phyloP scores from a whole-genome alignment of 2,888 invertebrate species.

The Microctonus hyperodae region DNA sequence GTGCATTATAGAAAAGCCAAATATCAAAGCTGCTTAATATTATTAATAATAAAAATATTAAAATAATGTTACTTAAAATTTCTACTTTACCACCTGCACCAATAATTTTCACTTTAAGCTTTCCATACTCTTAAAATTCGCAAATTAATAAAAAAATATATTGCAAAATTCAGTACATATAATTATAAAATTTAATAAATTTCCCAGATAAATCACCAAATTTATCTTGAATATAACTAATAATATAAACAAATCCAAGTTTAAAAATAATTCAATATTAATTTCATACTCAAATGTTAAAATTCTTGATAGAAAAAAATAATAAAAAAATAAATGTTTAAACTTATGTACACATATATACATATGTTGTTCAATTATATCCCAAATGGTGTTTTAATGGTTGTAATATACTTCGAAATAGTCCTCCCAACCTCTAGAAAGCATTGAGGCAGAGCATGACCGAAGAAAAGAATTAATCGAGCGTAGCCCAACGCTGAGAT shows the following conservation, averaged over 20 bases:
- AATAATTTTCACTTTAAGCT: not conserved
- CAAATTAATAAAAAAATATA: not conserved
- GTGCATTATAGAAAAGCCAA: conserved; percentile 25
- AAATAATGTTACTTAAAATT: conserved; percentile 24
- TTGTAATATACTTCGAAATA: conserved; percentile 14
- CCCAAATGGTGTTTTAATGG: conserved; percentile 19
- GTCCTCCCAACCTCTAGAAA: conserved; percentile 1
- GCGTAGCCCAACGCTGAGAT: conserved; percentile 24
- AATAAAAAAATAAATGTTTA: not conserved
- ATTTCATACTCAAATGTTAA: no score
- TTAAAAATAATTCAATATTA: no score
- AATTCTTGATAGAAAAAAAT: not conserved
- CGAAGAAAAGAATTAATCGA: conserved; percentile 34
- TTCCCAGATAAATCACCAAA: conserved; percentile 6
- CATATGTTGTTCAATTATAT: conserved; percentile 5
- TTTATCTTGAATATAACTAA: not conserved
- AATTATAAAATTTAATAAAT: no score
- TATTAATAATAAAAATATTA: no score
- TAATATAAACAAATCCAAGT: not conserved
- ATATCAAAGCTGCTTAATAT: conserved; percentile 30
- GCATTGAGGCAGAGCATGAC: conserved; percentile 18
- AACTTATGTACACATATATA: not conserved
- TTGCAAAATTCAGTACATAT: no score
- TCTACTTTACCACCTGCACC: conserved; percentile 7
- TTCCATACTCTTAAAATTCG: not conserved